Conservation (phyloP, 2,113 vertebrate genomes). For the Holacanthus passer region DNA sequence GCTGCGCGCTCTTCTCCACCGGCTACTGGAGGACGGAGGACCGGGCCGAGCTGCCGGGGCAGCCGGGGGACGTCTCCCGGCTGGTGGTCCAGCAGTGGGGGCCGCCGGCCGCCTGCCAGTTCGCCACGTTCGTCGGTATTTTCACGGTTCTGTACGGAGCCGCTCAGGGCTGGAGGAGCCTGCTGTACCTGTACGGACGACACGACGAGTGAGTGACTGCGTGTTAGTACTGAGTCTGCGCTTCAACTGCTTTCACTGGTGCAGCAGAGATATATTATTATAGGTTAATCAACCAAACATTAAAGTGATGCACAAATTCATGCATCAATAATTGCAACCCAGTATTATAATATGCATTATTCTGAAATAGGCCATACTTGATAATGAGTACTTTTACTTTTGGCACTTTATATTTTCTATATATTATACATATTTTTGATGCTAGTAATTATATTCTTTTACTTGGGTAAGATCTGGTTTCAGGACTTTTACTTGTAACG, state of each 20-base stretch:
- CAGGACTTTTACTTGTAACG: background rate
- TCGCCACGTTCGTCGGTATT: constrained; percentile 86
- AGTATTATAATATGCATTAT: background rate
- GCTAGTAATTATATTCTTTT: background rate
- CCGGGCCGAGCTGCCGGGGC: constrained; percentile 47
- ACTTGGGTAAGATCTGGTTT: background rate
- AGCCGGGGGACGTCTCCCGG: constrained; percentile 57
- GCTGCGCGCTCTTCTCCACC: constrained; percentile 84
- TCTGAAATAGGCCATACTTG: background rate
- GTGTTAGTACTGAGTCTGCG: too few species aligned
- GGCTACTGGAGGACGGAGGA: constrained; percentile 83
- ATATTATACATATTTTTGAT: background rate
- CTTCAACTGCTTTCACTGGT: too few species aligned
- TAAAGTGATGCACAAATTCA: too few species aligned
- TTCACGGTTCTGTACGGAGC: constrained; percentile 86
- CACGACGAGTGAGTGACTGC: constrained; percentile 85
- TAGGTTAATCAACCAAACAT: background rate
- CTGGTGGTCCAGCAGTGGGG: constrained; percentile 86
- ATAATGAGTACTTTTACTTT: background rate
- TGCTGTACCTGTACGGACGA: constrained; percentile 85
- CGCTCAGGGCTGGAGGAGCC: constrained; percentile 85
- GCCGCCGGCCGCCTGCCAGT: constrained; percentile 84
- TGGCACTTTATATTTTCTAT: too few species aligned
- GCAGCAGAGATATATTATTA: background rate
- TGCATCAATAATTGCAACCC: background rate